These are phyloP conservation scores for Toxotes chatareus DNA, from an alignment of 2,113 vertebrate genomes.

Conservation along the genomic window DNA sequence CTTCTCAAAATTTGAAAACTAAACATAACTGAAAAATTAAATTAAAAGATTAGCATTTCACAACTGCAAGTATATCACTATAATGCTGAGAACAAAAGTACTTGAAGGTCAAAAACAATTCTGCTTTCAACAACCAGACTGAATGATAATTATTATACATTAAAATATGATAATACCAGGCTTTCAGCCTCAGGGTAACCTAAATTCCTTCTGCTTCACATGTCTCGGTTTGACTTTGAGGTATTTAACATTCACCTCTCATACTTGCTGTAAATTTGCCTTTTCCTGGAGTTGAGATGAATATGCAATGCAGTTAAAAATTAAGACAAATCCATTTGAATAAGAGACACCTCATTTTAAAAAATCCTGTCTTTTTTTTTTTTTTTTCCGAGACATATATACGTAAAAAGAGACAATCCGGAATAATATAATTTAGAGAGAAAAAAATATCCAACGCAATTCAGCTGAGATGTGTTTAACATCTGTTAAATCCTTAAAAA, in stretches of 20 bases:
- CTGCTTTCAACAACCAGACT: slow-evolving; percentile 55
- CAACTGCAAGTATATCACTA: slow-evolving; percentile 68
- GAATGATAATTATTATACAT: slow-evolving; percentile 75
- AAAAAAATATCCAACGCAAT: slow-evolving; percentile 42
- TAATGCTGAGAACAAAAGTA: slow-evolving; percentile 62
- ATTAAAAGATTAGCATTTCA: slow-evolving; percentile 67
- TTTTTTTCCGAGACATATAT: slow-evolving; percentile 8
- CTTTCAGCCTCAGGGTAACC: slow-evolving; percentile 54
- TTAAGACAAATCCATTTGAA: slow-evolving; percentile 57
- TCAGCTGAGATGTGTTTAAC: slow-evolving; percentile 46
- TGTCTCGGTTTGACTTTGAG: slow-evolving; percentile 68
- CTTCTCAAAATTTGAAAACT: slow-evolving; percentile 68
- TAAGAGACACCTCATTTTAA: slow-evolving; percentile 47
- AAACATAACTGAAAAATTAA: slow-evolving; percentile 50
- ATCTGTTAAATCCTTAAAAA: slow-evolving; percentile 64
- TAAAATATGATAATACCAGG: slow-evolving; percentile 67
- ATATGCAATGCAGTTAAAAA: slow-evolving; percentile 57
- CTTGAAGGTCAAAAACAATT: slow-evolving; percentile 65
- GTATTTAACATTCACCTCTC: slow-evolving; percentile 75
- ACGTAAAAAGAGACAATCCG: slow-evolving; percentile 50
- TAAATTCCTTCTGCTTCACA: slow-evolving; percentile 45
- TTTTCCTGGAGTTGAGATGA: slow-evolving; percentile 65
- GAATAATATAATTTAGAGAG: slow-evolving; percentile 62
- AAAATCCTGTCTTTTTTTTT: not conserved
- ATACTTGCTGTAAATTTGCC: slow-evolving; percentile 50